Conservation (phyloP, 2,797 vertebrate genomes). For the Rhyacichthys aspro region DNA sequence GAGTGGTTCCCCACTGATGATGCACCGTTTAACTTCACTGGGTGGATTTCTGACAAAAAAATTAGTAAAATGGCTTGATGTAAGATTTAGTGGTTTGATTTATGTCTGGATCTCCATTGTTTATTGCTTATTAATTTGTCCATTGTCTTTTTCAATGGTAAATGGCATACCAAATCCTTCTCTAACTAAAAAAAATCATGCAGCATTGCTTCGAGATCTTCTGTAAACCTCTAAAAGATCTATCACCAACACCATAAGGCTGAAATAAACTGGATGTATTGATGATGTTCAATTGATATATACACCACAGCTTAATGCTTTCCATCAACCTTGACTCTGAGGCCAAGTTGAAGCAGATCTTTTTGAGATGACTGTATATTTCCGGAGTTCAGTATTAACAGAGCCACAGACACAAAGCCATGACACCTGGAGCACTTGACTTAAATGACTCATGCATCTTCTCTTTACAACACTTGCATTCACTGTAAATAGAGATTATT, state of each 20-base stretch:
- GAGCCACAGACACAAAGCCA: neutral
- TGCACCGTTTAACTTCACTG: conserved; percentile 2
- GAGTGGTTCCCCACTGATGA: conserved; percentile 4
- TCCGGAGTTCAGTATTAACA: neutral
- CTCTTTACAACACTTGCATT: neutral
- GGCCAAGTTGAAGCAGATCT: neutral
- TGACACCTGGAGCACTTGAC: neutral
- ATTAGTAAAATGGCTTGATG: neutral
- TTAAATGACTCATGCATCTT: neutral
- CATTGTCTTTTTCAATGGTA: no score
- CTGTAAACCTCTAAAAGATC: neutral
- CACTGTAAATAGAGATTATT: neutral
- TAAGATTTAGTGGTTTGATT: no score
- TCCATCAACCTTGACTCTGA: conserved; percentile 1
- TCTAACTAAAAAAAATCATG: neutral
- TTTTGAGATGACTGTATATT: neutral
- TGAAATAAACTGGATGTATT: conserved; percentile 19
- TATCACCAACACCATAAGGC: neutral
- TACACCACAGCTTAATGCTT: neutral
- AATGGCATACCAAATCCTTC: neutral
- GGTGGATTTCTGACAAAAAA: conserved; percentile 9
- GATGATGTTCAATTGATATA: conserved; percentile 6
- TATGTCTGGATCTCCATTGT: no score
- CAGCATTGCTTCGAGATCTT: neutral
- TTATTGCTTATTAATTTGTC: no score